phyloP scores from a whole-genome alignment of 1,140 invertebrate genomes.

The Lasaia peninsularis region DNA sequence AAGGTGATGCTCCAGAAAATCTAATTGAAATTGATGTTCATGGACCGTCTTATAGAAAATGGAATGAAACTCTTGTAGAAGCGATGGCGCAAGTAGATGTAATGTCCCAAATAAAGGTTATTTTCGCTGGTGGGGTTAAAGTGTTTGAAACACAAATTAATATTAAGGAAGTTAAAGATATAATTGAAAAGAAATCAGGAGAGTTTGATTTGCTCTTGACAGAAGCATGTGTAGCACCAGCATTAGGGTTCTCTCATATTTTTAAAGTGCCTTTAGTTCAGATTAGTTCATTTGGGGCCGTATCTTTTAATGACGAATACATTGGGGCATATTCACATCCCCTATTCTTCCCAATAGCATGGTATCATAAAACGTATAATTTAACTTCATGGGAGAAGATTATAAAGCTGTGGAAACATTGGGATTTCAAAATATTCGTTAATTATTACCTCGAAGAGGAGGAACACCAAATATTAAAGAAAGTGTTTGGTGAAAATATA shows the following conservation, averaged over 20 bases:
- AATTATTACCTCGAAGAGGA: background rate
- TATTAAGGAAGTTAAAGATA: conserved; percentile 33
- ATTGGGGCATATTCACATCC: conserved; percentile 23
- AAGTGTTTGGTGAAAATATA: conserved; percentile 26
- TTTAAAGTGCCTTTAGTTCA: conserved; percentile 48
- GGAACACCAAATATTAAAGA: conserved; percentile 24
- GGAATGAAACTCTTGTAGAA: too few relatives aligned
- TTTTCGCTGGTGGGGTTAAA: background rate
- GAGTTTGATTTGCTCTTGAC: too few relatives aligned
- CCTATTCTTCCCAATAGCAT: conserved; percentile 22
- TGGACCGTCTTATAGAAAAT: too few relatives aligned
- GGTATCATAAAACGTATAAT: conserved; percentile 24
- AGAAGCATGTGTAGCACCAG: conserved; percentile 31
- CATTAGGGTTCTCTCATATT: conserved; percentile 26
- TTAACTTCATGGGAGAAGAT: conserved; percentile 19
- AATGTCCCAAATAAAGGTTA: background rate
- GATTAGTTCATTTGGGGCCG: conserved; percentile 51
- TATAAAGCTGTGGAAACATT: background rate
- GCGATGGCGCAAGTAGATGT: background rate
- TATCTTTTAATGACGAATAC: conserved; percentile 23
- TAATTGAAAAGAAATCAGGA: too few relatives aligned
- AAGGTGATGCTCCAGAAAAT: too few relatives aligned
- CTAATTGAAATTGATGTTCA: too few relatives aligned
- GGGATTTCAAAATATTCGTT: background rate
- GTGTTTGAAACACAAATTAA: conserved; percentile 32